These are phyloP conservation scores for Oceanodroma leucorhoa DNA, from an alignment of 2,797 vertebrate genomes.

Conservation along the genomic window DNA sequence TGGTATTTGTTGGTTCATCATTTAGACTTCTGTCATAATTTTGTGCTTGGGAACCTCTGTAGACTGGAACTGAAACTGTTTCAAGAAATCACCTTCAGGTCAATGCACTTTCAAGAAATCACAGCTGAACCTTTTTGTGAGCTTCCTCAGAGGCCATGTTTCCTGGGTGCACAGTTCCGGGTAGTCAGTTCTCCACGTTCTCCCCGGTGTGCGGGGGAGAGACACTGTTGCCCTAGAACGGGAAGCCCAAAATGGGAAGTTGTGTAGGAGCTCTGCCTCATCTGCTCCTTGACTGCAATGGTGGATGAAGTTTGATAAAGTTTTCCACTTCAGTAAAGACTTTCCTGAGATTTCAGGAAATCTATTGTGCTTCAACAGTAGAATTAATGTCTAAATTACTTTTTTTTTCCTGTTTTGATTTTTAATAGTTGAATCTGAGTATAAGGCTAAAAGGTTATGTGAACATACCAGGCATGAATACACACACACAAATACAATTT, in stretches of 20 bases:
- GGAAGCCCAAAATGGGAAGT: background rate
- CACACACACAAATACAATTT: background rate
- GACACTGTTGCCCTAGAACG: no score
- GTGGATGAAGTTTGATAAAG: background rate
- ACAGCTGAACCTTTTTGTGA: rapidly evolving
- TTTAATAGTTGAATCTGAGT: background rate
- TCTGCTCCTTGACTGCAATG: background rate
- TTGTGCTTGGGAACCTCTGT: background rate
- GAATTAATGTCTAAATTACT: background rate
- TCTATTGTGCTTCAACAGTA: background rate
- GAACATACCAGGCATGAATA: background rate
- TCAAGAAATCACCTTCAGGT: background rate
- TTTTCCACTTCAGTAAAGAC: background rate
- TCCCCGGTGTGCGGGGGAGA: rapidly evolving
- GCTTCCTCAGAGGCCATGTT: rapidly evolving
- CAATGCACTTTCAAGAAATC: background rate
- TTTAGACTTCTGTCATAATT: background rate
- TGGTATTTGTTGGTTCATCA: background rate
- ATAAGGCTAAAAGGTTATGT: background rate
- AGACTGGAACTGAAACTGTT: background rate
- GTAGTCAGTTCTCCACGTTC: background rate
- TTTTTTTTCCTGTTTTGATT: background rate
- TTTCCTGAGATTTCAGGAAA: background rate
- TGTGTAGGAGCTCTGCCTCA: background rate
- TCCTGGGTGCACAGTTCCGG: background rate